Conservation (phyloP, 2,888 invertebrate genomes). For the Orthonychiurus folsomi region DNA sequence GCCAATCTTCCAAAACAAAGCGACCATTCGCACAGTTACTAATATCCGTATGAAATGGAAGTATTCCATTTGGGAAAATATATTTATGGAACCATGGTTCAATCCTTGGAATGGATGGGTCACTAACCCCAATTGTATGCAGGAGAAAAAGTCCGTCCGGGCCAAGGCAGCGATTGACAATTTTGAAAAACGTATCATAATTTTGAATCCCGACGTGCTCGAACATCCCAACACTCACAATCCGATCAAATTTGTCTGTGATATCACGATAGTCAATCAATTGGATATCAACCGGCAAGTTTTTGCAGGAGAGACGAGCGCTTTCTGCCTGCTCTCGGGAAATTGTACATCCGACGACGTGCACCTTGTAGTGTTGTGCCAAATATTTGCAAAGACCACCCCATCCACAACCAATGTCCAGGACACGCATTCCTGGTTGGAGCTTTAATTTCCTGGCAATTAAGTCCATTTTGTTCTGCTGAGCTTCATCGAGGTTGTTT, state of each 20-base stretch:
- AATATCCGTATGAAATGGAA: slow-evolving; percentile 34
- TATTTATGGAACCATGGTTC: slow-evolving; percentile 37
- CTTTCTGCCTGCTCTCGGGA: slow-evolving; percentile 29
- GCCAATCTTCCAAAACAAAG: slow-evolving; percentile 36
- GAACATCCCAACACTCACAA: slow-evolving; percentile 35
- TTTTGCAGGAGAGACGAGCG: slow-evolving; percentile 21
- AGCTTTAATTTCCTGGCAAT: slow-evolving; percentile 32
- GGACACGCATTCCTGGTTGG: slow-evolving; percentile 35
- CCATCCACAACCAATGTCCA: slow-evolving; percentile 36
- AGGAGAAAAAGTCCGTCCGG: slow-evolving; percentile 36
- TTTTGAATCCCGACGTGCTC: slow-evolving; percentile 31
- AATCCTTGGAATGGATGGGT: slow-evolving; percentile 25
- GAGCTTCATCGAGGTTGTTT: slow-evolving; percentile 30
- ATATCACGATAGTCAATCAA: slow-evolving; percentile 31
- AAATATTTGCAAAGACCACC: slow-evolving; percentile 34
- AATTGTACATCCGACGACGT: slow-evolving; percentile 33
- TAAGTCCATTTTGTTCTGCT: slow-evolving; percentile 32
- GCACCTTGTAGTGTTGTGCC: slow-evolving; percentile 30
- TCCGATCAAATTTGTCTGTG: slow-evolving; percentile 35
- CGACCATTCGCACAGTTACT: slow-evolving; percentile 22
- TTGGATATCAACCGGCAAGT: slow-evolving; percentile 24
- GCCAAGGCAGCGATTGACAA: slow-evolving; percentile 30
- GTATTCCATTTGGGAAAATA: slow-evolving; percentile 37
- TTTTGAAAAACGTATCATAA: slow-evolving; percentile 31
- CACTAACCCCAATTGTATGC: slow-evolving; percentile 35